A percentile compares a stretch with the other conserved stretches of the same genome.
Evolutionary conservation across 2,113 vertebrate genomes (phyloP).

Genomic region (Tachuris rubrigastra): DNA sequence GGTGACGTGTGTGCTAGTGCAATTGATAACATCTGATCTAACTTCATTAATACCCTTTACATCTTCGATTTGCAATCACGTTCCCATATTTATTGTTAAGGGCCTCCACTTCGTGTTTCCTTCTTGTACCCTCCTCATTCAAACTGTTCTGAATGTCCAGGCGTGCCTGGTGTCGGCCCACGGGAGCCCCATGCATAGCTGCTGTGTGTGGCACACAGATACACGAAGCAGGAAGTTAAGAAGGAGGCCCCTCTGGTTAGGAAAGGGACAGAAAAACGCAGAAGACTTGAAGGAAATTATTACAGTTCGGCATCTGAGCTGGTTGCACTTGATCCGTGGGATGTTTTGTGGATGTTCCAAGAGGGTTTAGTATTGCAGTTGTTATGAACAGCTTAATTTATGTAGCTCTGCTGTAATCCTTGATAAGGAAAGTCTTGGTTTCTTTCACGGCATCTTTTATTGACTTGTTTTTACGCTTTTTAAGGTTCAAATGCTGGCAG

Average conservation of each 20-base stretch:
- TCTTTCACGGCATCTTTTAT: neutral
- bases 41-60: neutral
- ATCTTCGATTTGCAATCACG: neutral
- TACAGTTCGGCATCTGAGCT: neutral
- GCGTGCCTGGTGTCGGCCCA: rapidly evolving
- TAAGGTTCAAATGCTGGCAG: neutral
- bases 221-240: neutral
- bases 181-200: rapidly evolving
- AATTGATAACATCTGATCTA: neutral
- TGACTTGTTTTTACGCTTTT: neutral
- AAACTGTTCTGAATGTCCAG: neutral
- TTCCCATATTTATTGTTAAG: neutral
- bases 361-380: neutral
- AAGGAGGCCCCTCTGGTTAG: constrained; percentile 13
- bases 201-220: neutral
- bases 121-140: neutral
- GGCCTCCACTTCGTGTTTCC: neutral
- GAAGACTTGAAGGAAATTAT: constrained; percentile 31
- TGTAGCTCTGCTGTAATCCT: neutral
- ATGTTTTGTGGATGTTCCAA: neutral
- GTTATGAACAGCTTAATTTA: neutral
- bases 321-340: neutral
- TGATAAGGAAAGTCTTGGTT: neutral
- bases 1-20: neutral
- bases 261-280: constrained; percentile 16